Evolutionary conservation across 2,888 invertebrate species (phyloP), one percentile per base, ranked within the genome.

Genomic region (Ametastegia equiseti): DNA sequence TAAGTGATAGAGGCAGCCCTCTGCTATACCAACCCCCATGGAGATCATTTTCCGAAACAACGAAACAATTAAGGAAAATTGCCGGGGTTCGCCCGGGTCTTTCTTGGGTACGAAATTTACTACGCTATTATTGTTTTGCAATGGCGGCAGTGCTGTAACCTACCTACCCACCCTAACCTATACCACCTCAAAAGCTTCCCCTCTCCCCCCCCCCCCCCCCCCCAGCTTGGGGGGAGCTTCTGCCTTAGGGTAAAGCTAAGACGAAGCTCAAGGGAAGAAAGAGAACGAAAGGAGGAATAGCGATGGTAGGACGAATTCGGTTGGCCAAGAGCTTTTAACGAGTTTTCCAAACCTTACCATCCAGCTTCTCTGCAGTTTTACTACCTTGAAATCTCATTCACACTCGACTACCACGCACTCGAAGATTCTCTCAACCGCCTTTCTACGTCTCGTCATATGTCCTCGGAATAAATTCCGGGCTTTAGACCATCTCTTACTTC

Each of bases 11-110:
- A 36, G 75, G 9, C 27, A 54, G 23, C 60, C n/a, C n/a, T n/a
- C n/a, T n/a, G n/a, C n/a, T n/a, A n/a, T n/a, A n/a, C n/a, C n/a
- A n/a, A n/a, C n/a, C 75, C 75, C 75, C 75, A 13, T 19, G 54
- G 75, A 75, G 75, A 75, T 75, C 78, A 60, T 80, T 80, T 80
- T 67, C 71, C 80, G 60, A 42, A 71, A 80, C 80, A 80, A 80
- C 80, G 80, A 80, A 80, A 80, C 80, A 71, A 80, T 80, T 80
- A 80, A 80, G 69, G 80, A 80, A 71, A 69, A 80, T 80, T 71
- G 69, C 67, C 71, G 36, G 80, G 71, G 80, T 80, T 57, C 57
- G 69, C 57, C 57, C 71, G 50, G n/a, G 42, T 60, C 42, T 27
- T 57, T 42, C 78, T 78, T 63, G 78, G 75, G 75, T 54, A 54